phyloP scores from a whole-genome alignment of 2,797 vertebrate species.

The Phoebastria nigripes region DNA sequence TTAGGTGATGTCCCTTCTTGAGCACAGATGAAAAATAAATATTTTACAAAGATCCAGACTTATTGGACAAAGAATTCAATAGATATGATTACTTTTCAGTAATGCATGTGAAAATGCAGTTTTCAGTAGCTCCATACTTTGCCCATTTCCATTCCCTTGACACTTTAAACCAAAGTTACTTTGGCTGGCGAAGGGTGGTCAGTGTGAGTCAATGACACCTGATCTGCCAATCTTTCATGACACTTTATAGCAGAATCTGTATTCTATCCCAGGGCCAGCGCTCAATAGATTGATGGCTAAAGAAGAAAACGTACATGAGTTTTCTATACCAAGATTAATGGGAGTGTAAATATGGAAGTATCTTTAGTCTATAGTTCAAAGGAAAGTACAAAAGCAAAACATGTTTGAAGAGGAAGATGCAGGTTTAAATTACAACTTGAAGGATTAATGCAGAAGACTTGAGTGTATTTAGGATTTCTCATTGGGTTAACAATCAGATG shows the following conservation, averaged over 20 bases:
- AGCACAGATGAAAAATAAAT: not conserved
- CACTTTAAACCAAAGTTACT: not conserved
- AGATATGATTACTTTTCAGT: not conserved
- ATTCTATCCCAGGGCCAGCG: not conserved
- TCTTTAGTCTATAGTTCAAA: not conserved
- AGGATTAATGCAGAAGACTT: not conserved
- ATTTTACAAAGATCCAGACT: not conserved
- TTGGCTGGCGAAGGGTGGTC: not conserved
- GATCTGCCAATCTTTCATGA: not conserved
- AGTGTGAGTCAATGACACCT: not conserved
- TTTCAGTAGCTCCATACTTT: not conserved
- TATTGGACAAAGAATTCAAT: not conserved
- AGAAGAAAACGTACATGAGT: fast-evolving
- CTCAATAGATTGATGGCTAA: not conserved
- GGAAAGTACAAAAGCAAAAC: not conserved
- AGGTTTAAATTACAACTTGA: not conserved
- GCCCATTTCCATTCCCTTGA: not conserved
- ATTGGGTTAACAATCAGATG: not conserved
- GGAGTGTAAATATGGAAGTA: not conserved
- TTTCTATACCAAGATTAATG: not conserved
- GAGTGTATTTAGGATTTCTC: not conserved
- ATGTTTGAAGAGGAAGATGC: not conserved
- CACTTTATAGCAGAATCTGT: not conserved
- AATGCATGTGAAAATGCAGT: not conserved
- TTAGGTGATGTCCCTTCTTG: not conserved